Conservation (phyloP, 2,797 vertebrate species). For the Naso thynnoides region DNA sequence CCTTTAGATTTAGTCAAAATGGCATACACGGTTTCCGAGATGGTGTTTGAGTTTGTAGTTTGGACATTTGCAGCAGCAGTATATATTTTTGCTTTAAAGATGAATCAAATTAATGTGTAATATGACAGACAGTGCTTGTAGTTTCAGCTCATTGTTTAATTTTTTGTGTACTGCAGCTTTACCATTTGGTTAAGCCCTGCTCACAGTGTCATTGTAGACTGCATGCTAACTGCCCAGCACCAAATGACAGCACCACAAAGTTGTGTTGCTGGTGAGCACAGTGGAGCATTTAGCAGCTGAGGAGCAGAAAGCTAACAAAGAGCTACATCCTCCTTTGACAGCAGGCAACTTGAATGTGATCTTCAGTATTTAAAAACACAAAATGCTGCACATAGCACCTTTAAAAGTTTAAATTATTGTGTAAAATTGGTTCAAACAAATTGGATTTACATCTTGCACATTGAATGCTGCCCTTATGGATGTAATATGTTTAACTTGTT, state of each 20-base stretch:
- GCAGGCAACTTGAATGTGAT: not conserved
- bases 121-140: not conserved
- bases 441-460: constrained; percentile 4
- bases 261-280: not conserved
- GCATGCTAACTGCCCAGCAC: not conserved
- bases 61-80: not conserved
- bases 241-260: not conserved
- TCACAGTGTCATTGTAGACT: not conserved
- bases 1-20: not conserved
- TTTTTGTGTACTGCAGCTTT: not conserved
- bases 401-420: constrained; percentile 20
- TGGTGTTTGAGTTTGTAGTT: not conserved
- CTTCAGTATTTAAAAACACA: constrained; percentile 15
- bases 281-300: not conserved
- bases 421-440: constrained; percentile 20
- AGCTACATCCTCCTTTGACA: not conserved
- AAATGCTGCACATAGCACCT: constrained; percentile 37
- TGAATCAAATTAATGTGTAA: not conserved
- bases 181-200: not conserved
- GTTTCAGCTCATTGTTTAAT: not conserved
- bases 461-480: not conserved
- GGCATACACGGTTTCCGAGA: too few relatives aligned
- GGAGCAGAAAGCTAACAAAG: not conserved
- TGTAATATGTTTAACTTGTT: constrained; percentile 22
- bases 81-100: not conserved